Evolutionary conservation across 2,113 vertebrate genomes (phyloP), one percentile per base, ranked within the genome.

Genomic region (Hippocampus guttulatus): DNA sequence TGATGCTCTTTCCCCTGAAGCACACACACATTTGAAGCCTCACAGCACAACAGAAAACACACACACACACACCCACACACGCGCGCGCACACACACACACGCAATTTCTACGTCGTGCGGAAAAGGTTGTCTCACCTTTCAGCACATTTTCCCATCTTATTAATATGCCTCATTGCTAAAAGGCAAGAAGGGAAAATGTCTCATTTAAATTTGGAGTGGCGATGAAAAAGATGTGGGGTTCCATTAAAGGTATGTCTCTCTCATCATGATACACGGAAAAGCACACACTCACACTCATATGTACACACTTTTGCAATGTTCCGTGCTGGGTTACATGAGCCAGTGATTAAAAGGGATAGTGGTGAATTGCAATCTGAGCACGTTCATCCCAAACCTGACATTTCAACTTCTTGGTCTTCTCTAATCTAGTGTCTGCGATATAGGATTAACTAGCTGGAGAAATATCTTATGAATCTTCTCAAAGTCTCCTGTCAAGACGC

Each of bases 101-200:
- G 21, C 70, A 52, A 3, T 71, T 80, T 75, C 69, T 67, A 47
- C 23, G 33, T 3, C 23, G 20, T 62, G 23, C n/a, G 51, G 77
- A 78, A 73, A 73, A 79, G 73, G 27, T 73, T 55, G 66, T 74
- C 70, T 86, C 89, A 90, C 89, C 89, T 90, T 89, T 88, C 78
- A 70, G 81, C 78, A 71, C 70, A 41, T 68, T 81, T 81, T 68
- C 60, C 73, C 66, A 73, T 67, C 84, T 86, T 85, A 84, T 89
- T 90, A 88, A 88, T 89, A 85, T 87, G 77, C 81, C 67, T 80
- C 80, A 72, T 76, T 25, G 87, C 88, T 85, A 79, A 89, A 82
- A 89, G 85, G 88, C 84, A 81, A 83, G 73, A 69, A 79, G 82
- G 57, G 81, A 87, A 88, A 91, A 90, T 89, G 87, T 88, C 90